Base-by-base conservation (phyloP, 2,888 invertebrate genomes). In the Mesopsocus fuscifrons region DNA sequence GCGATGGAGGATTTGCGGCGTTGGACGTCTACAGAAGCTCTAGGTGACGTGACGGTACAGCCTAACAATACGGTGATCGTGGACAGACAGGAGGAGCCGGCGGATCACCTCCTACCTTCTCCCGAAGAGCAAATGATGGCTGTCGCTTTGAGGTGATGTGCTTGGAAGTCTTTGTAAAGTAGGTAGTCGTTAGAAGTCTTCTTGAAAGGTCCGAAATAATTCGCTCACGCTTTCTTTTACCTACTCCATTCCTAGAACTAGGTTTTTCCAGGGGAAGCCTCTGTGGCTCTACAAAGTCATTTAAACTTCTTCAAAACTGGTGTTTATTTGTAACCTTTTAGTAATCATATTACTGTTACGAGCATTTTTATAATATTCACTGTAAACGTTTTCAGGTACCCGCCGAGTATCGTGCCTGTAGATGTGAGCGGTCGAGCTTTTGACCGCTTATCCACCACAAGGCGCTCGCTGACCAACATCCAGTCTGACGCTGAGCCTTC, bases 351-450 rank as follows among this genome's bases (percentile, higher is more conserved):
- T n/a, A n/a, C n/a, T n/a, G n/a, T n/a, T n/a, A n/a, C n/a, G n/a
- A n/a, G n/a, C n/a, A n/a, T n/a, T n/a, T n/a, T n/a, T n/a, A n/a
- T n/a, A n/a, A n/a, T n/a, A n/a, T n/a, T n/a, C n/a, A n/a, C n/a
- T n/a, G n/a, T n/a, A n/a, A n/a, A n/a, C n/a, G 40, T 16, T 53
- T 57, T 35, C 64, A 84, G 83, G 68, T 89, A 84, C 67, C 83
- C 84, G 43, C 82, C 85, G 50, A 79, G 85, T 68, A 64, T 89
- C 49, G 80, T 94, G 47, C 75, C 81, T 47, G 87, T 94, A 54
- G 89, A 94, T 64, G 77, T 84, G 43, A 81, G 85, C 48, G 91
- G 91, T 42, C 72, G 73, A 55, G 76, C 79, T 59, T 92, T 92
- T 69, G 77, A 83, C 57, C 72, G 91, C 52, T 85, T 91, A 85